Evolutionary conservation across 2,113 vertebrate species (phyloP).

Genomic region (Serilophus lunatus): DNA sequence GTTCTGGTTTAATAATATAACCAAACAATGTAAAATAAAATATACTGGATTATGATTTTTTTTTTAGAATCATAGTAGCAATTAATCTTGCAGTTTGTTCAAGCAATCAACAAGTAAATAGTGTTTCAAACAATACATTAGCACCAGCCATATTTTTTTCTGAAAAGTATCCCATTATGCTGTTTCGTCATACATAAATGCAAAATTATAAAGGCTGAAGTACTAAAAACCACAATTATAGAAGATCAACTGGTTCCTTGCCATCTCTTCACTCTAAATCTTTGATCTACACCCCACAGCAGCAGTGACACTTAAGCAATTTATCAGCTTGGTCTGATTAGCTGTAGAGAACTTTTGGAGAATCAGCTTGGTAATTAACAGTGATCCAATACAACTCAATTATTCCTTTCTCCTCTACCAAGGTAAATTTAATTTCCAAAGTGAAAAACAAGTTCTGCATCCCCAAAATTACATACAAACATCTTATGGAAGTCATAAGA

Average conservation of each 20-base stretch:
- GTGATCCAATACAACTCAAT: background rate
- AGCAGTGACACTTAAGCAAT: background rate
- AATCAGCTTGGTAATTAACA: background rate
- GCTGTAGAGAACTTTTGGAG: background rate
- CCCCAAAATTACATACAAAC: background rate
- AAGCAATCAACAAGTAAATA: background rate
- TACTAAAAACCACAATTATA: background rate
- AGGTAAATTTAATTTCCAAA: background rate
- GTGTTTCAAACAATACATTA: background rate
- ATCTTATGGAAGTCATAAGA: background rate
- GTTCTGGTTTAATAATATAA: background rate
- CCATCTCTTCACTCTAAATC: background rate
- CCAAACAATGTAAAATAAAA: background rate
- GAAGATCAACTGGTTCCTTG: background rate
- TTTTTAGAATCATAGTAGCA: background rate
- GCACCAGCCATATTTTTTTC: background rate
- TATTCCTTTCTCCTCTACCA: background rate
- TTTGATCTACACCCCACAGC: background rate
- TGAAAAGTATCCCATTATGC: background rate
- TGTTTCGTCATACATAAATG: background rate
- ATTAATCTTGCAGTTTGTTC: background rate
- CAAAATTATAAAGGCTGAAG: background rate
- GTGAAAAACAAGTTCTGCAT: background rate
- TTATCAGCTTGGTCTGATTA: background rate
- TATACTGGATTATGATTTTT: background rate